A percentile compares a stretch with the other conserved stretches of the same genome.
Conservation (phyloP, 2,113 vertebrate genomes). For the Marmota flaviventris region DNA sequence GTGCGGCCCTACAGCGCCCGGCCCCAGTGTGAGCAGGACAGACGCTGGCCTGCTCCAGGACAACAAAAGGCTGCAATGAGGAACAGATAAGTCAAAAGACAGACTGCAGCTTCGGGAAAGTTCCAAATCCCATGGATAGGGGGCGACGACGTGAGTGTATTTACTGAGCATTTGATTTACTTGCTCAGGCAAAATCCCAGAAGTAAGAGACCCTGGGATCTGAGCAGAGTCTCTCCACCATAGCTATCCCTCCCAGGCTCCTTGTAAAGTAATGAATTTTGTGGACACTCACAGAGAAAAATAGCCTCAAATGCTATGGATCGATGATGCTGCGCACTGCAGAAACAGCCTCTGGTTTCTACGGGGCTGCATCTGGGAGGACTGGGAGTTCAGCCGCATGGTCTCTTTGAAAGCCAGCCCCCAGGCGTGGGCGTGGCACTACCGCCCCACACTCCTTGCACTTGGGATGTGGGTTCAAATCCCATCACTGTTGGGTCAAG, state of each 20-base stretch:
- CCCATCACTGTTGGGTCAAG: neutral
- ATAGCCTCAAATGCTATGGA: slow-evolving; percentile 3
- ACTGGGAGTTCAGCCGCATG: neutral
- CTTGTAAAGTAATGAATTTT: slow-evolving; percentile 59
- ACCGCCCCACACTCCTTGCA: neutral
- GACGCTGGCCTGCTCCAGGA: neutral
- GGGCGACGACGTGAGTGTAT: neutral
- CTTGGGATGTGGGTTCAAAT: neutral
- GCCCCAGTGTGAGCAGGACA: accelerated
- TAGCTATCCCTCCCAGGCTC: slow-evolving; percentile 47
- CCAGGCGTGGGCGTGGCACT: neutral
- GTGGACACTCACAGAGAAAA: slow-evolving; percentile 54
- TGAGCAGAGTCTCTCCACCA: neutral
- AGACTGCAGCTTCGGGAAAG: neutral
- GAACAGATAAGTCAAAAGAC: neutral
- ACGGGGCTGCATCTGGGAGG: accelerated
- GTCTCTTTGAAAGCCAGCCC: neutral
- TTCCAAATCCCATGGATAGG: neutral
- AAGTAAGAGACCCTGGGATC: neutral
- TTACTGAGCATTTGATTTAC: slow-evolving; percentile 25
- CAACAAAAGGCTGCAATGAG: neutral
- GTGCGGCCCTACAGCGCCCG: neutral
- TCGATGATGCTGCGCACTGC: slow-evolving; percentile 51
- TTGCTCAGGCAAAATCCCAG: slow-evolving; percentile 49
- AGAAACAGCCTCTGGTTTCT: neutral